Evolutionary conservation across 1,140 invertebrate genomes (phyloP).

Genomic region (Riptortus pedestris): DNA sequence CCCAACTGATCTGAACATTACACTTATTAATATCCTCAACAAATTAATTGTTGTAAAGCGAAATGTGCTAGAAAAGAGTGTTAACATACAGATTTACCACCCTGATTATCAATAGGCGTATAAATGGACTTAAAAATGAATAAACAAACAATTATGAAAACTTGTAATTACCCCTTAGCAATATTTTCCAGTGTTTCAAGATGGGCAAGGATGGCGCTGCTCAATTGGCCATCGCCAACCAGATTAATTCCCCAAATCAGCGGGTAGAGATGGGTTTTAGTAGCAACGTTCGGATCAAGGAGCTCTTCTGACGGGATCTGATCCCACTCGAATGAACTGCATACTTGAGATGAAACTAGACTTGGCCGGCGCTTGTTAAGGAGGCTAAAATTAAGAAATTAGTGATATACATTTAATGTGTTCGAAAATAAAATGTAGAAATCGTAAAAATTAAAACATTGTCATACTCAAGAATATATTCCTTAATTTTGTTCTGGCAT

Average conservation of each 20-base stretch:
- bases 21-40: neutral
- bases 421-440: neutral
- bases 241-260: slow-evolving; percentile 5
- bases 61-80: neutral
- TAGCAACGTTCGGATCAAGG: neutral
- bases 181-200: neutral
- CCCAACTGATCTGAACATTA: neutral
- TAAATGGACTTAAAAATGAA: neutral
- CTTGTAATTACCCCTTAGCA: neutral
- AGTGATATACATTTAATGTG: neutral
- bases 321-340: neutral
- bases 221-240: neutral
- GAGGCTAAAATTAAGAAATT: neutral
- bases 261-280: neutral
- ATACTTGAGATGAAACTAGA: too few species aligned
- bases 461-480: neutral
- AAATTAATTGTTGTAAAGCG: neutral
- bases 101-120: neutral
- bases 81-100: neutral
- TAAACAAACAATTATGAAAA: neutral
- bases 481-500: slow-evolving; percentile 1
- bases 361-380: neutral
- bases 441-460: neutral
- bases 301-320: slow-evolving; percentile 2
- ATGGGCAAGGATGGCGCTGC: neutral